Percentiles rank a stretch among this genome's conserved stretches.
phyloP scores from a whole-genome alignment of 2,888 invertebrate species.

The Melanotus villosus region DNA sequence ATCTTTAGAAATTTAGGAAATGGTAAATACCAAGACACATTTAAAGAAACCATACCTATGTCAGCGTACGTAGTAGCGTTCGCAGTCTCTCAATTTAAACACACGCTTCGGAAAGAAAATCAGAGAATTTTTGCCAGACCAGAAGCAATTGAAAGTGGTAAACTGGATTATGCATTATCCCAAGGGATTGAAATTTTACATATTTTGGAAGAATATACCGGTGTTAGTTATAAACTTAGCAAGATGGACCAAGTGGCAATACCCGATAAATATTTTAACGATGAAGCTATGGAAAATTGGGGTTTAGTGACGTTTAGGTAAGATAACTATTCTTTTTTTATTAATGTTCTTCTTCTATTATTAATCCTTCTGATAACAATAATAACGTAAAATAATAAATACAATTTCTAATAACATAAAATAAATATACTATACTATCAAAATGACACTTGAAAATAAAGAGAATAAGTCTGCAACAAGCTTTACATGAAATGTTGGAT shows the following conservation, averaged over 20 bases:
- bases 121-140: slow-evolving; percentile 60
- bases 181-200: slow-evolving; percentile 67
- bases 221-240: slow-evolving; percentile 66
- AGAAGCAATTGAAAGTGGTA: slow-evolving; percentile 54
- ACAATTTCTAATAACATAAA: no score
- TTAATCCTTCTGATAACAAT: not conserved
- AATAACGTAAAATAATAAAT: no score
- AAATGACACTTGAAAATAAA: no score
- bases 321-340: not conserved
- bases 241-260: slow-evolving; percentile 87
- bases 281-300: slow-evolving; percentile 96
- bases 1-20: slow-evolving; percentile 35
- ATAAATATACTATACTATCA: no score
- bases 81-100: slow-evolving; percentile 74
- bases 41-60: slow-evolving; percentile 68
- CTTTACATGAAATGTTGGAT: no score
- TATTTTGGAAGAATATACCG: slow-evolving; percentile 73
- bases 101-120: slow-evolving; percentile 57
- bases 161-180: slow-evolving; percentile 65
- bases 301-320: slow-evolving; percentile 85
- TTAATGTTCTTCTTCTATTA: not conserved
- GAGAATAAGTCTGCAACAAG: no score
- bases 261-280: slow-evolving; percentile 79
- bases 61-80: slow-evolving; percentile 85
- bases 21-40: slow-evolving; percentile 27